Evolutionary conservation across 1,140 invertebrate genomes (phyloP), one percentile per base, ranked within the genome.

Genomic region (Argopecten irradians): DNA sequence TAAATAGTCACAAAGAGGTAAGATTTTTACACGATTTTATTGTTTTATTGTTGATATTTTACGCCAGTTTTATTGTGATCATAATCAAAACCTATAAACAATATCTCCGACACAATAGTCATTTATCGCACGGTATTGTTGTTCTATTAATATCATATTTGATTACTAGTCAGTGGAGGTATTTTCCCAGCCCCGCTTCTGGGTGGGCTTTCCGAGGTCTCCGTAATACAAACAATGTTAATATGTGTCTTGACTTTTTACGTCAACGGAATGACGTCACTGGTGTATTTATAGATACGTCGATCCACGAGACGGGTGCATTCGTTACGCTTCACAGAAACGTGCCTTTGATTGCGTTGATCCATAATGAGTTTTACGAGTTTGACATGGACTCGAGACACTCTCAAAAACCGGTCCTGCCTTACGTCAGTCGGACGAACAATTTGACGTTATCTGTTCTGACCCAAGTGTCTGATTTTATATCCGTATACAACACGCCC

Each of bases 361-460:
- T 93, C 35, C 92, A 93, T 36, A 90, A 89, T 28, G 94, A 95
- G 87, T 95, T 93, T 39, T 89, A 92, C 34, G 94, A 95, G 90
- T 95, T 92, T 86, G 88, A 34, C 9, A 55, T 36, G 1, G 41
- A 11, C 83, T 43, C 16, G 16, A 34, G 9, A 22, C 36, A 28
- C 19, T 71, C 55, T 0, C 55, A 11, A 16, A 32, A 22, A 34
- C 34, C 34, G 19, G 35, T 9, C 43, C 7, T 46, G 35, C 16
- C 85, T 9, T 35, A 41, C 3, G 7, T 82, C 2, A 87, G 55
- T n/a, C 55, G 83, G 34, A 86, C 55, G 14, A 82, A 87, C 34
- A 87, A 35, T 8, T 55, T 91, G 33, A 35, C 88, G 7, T 85
- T 93, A 5, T 86, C 86, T 32, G 87, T 90, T 16, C 89, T 94